Evolutionary conservation across 2,797 vertebrate genomes (phyloP).

Genomic region (Characodon lateralis): DNA sequence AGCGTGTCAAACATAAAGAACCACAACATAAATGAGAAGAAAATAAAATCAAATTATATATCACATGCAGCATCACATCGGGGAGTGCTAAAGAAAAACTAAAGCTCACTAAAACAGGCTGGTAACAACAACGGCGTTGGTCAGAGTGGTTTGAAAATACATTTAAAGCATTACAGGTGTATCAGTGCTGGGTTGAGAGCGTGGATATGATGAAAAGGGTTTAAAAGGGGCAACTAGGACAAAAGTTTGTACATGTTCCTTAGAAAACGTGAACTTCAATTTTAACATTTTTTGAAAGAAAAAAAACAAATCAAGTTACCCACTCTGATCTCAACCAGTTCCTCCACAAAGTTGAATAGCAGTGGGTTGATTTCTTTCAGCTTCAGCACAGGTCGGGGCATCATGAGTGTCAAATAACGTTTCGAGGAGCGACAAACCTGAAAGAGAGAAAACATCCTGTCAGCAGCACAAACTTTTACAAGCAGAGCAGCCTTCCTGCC

Average conservation of each 20-base stretch:
- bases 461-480: conserved; percentile 9
- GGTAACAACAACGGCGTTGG: neutral
- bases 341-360: conserved; percentile 97
- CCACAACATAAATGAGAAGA: neutral
- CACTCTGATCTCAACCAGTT: conserved; percentile 96
- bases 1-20: neutral
- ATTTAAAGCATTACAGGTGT: neutral
- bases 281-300: neutral
- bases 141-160: neutral
- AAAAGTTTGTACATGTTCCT: neutral
- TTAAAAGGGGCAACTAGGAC: neutral
- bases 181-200: neutral
- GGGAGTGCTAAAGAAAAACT: neutral
- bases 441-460: conserved; percentile 7
- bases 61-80: too few relatives aligned
- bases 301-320: conserved; percentile 36
- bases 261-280: neutral
- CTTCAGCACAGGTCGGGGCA: conserved; percentile 90
- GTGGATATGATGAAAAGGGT: neutral
- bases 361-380: conserved; percentile 94
- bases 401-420: conserved; percentile 95
- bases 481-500: neutral
- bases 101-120: neutral
- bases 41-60: neutral
- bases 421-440: conserved; percentile 95